A percentile compares a stretch with the other conserved stretches of the same genome.
Conservation (phyloP, 2,888 invertebrate species). For the Deilephila porcellus region DNA sequence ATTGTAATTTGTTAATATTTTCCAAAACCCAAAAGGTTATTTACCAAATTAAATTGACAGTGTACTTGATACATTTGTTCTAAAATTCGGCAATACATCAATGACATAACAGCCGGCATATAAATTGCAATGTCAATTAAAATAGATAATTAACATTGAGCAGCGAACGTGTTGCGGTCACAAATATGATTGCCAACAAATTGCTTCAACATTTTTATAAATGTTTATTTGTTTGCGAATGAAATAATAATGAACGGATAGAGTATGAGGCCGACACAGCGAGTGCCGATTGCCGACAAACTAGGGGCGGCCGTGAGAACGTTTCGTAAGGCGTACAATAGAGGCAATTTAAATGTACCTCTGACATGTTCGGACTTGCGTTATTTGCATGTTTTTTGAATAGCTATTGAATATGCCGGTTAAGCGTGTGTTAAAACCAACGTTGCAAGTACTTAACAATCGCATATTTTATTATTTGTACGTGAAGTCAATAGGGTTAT, state of each 20-base stretch:
- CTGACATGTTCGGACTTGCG: slow-evolving; percentile 66
- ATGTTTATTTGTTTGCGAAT: slow-evolving; percentile 37
- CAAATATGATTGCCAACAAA: slow-evolving; percentile 32
- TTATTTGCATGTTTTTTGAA: slow-evolving; percentile 55
- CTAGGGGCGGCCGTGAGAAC: slow-evolving; percentile 69
- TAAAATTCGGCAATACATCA: neutral
- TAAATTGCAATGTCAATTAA: slow-evolving; percentile 16
- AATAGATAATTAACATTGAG: slow-evolving; percentile 20
- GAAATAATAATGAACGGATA: slow-evolving; percentile 45
- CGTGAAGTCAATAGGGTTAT: neutral
- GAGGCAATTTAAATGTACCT: slow-evolving; percentile 69
- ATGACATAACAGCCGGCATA: neutral
- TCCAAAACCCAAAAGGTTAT: neutral
- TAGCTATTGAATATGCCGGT: slow-evolving; percentile 20
- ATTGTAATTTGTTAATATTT: neutral
- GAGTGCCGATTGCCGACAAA: slow-evolving; percentile 56
- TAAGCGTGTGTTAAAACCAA: neutral
- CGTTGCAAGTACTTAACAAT: neutral
- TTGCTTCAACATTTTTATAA: slow-evolving; percentile 32
- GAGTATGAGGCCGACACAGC: slow-evolving; percentile 43
- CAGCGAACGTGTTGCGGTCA: slow-evolving; percentile 29
- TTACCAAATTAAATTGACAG: neutral
- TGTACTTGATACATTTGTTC: neutral
- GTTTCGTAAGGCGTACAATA: slow-evolving; percentile 73
- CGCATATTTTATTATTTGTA: slow-evolving; percentile 1